These are phyloP conservation scores for Caerostris extrusa DNA, from an alignment of 1,140 invertebrate genomes.

Conservation along the genomic window DNA sequence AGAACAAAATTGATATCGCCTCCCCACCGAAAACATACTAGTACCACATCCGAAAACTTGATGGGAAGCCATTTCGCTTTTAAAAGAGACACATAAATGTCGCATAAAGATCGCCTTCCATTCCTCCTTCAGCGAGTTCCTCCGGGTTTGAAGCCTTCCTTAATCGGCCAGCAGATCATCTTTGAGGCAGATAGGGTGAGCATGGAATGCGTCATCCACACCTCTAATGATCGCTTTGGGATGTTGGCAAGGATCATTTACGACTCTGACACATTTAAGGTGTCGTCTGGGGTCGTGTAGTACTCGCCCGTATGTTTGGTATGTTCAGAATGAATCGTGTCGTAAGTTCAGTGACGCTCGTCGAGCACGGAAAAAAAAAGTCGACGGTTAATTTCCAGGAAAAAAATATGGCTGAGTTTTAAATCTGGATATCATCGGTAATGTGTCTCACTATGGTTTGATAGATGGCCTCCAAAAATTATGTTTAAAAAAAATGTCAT, in stretches of 20 bases:
- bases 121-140: background rate
- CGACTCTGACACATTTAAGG: conserved; percentile 13
- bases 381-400: background rate
- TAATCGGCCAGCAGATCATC: conserved; percentile 18
- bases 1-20: background rate
- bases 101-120: background rate
- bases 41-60: background rate
- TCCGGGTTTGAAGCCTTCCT: background rate
- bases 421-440: background rate
- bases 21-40: background rate
- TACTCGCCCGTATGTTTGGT: background rate
- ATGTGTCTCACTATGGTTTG: background rate
- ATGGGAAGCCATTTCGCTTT: conserved; percentile 16
- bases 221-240: conserved; percentile 24
- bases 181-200: conserved; percentile 6
- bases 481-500: background rate
- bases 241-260: conserved; percentile 17
- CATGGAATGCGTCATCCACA: background rate
- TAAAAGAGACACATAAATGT: conserved; percentile 33
- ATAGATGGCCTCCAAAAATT: background rate
- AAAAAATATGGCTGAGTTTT: background rate
- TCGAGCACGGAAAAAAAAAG: background rate
- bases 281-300: background rate
- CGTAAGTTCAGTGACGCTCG: background rate
- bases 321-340: background rate